Evolutionary conservation across 2,888 invertebrate genomes (phyloP), one percentile per base, ranked within the genome.

Genomic region (Protodeltote pygarga): DNA sequence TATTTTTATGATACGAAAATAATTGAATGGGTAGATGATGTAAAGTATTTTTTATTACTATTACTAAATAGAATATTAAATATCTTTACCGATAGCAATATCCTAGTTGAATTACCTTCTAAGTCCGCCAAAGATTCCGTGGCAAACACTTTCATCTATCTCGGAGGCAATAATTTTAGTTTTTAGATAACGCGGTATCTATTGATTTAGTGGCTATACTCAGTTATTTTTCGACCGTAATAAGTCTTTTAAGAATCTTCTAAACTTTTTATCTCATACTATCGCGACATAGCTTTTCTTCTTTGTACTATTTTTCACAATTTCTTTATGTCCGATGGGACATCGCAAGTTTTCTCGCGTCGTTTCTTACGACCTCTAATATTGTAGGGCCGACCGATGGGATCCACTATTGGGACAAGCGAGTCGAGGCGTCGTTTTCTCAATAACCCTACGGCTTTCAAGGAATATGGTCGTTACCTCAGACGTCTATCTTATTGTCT

Each of bases 401-500:
- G 68, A 76, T 57, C 63, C 63, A 65, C 73, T 48, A 50, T 58
- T 51, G 50, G 65, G 57, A 61, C 61, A 64, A 60, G 61, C 59
- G 55, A 57, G 55, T 50, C 48, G 52, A 66, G 50, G 51, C 64
- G 67, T 76, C 71, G 65, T 73, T 74, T 65, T 65, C 64, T 63
- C 67, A 66, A 69, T 64, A 66, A 66, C 64, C 58, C 41, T 49
- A 51, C 42, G 51, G 59, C 67, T 68, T 70, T 57, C 53, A 42
- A 62, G 62, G 60, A 65, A 65, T 69, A 67, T 50, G 53, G 57
- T 65, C 70, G 51, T 77, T 75, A 73, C 73, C 70, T 73, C 50
- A 60, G 66, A 74, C 58, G 65, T 65, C 67, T 65, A 62, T 73
- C 69, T 70, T 69, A 75, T 75, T 75, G 71, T 70, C 70, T 65